These are phyloP conservation scores for Leptinotarsa peninsularis DNA, from an alignment of 2,888 invertebrate genomes.

Conservation along the genomic window DNA sequence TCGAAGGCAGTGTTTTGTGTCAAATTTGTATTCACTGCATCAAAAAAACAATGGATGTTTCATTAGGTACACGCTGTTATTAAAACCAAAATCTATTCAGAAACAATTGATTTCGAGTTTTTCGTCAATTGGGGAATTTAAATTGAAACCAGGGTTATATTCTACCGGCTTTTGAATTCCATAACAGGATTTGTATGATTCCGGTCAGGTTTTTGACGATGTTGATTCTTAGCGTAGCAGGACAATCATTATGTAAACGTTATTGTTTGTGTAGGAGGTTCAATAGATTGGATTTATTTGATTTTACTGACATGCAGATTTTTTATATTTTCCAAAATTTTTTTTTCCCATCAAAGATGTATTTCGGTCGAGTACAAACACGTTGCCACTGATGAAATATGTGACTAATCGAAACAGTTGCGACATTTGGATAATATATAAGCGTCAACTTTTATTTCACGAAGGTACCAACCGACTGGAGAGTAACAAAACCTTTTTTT, in stretches of 20 bases:
- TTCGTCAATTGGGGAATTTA: conserved; percentile 10
- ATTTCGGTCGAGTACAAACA: too few relatives aligned
- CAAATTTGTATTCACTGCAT: neutral
- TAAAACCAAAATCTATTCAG: neutral
- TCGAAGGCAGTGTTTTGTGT: neutral
- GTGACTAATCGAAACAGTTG: too few relatives aligned
- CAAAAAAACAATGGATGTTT: neutral
- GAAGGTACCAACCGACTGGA: too few relatives aligned
- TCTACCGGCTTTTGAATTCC: neutral
- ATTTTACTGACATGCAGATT: too few relatives aligned
- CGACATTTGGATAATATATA: too few relatives aligned
- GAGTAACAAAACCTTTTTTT: conserved; percentile 56
- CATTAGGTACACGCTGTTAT: neutral
- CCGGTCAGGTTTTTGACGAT: neutral
- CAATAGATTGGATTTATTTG: neutral
- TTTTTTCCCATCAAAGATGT: too few relatives aligned
- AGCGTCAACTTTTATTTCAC: too few relatives aligned
- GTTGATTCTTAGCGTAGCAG: neutral
- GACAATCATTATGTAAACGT: neutral
- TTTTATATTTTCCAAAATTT: too few relatives aligned
- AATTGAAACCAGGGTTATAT: conserved; percentile 1
- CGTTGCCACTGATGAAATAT: too few relatives aligned
- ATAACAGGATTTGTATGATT: neutral
- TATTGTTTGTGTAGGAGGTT: neutral
- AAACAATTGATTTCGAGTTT: neutral